Evolutionary conservation across 2,888 invertebrate species (phyloP), one percentile per base, ranked within the genome.

Genomic region (Microplitis deprimator): DNA sequence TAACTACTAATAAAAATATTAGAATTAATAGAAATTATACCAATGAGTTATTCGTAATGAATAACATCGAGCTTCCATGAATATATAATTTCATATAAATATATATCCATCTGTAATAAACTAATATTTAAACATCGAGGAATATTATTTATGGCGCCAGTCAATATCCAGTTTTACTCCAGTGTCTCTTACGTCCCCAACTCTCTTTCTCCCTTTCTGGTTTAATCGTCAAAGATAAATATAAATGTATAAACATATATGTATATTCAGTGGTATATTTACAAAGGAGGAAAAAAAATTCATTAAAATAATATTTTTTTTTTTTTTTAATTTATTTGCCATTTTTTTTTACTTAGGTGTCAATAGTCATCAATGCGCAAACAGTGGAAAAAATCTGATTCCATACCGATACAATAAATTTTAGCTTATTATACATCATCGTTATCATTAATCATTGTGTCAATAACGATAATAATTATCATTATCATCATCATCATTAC

Each of bases 331-430:
- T 87, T 87, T 84, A 85, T 85, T 87, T 84, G 82, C 83, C 83
- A 83, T 86, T 84, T 77, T 83, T 50, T 50, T 50, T 83, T 81
- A 82, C 82, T 85, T 83, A 84, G 86, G 84, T 85, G 84, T 87
- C 86, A 83, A 84, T 86, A 85, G 83, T 87, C 84, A 82, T 87
- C 86, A 82, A 86, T 88, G 86, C 88, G 87, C 88, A 85, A 87
- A 87, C 84, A 87, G 85, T 87, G 85, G 87, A 87, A 87, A 84
- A 88, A 87, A 86, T 88, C 85, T 86, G 87, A 87, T 87, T 88
- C 85, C 87, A 87, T 88, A 88, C 85, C 87, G 87, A 87, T 87
- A 88, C 87, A 87, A 88, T 88, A 87, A 87, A 88, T 87, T 88
- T 85, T 88, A 88, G 85, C 87, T 87, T 87, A 88, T 86, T 85